Base-by-base conservation (phyloP, 2,113 vertebrate genomes). In the Loxodonta africana region DNA sequence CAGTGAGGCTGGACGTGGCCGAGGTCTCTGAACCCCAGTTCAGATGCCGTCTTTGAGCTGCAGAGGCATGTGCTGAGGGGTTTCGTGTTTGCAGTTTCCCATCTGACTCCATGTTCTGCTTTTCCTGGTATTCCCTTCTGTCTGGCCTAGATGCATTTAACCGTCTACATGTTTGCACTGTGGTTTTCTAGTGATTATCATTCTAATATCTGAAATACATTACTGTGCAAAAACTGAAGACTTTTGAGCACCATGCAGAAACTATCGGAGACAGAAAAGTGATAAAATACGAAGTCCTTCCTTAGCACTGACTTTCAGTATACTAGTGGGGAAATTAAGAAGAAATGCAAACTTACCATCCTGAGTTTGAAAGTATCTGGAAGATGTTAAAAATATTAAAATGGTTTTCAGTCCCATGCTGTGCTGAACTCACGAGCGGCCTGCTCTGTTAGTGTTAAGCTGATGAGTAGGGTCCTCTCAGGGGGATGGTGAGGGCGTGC, bases 21-120 rank as follows among this genome's bases (percentile, higher is more conserved):
- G 26, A 21, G 53, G 33, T 26, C 53, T 53, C 78, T 41, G 53
- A 44, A 44, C 30, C 53, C 15, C 8, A 51, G 37, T 60, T n/a
- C 48, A 23, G 14, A 2, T 17, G 7, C 25, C 30, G 63, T 0
- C 1, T n/a, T n/a, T 1, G 26, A 6, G 1, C 37, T 12, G 8
- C 63, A 14, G 20, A 82, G 65, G 46, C 9, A 20, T 62, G 60
- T 62, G 96, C 33, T 91, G 65, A 88, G 62, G 17, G 26, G 18
- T 18, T 53, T 62, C 69, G 48, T 23, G 23, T 65, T 60, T 21
- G 18, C 11, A 53, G 8, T 73, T 90, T 74, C 44, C 0, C 11
- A 44, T 57, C 62, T 63, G 20, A 73, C 41, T 77, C 33, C 60
- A 23, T 53, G 81, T 71, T 82, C 94, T 86, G 0, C 46, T 60